These are phyloP conservation scores for Oasisia sp. DNA, from an alignment of 2,888 invertebrate species.

Conservation along the genomic window DNA sequence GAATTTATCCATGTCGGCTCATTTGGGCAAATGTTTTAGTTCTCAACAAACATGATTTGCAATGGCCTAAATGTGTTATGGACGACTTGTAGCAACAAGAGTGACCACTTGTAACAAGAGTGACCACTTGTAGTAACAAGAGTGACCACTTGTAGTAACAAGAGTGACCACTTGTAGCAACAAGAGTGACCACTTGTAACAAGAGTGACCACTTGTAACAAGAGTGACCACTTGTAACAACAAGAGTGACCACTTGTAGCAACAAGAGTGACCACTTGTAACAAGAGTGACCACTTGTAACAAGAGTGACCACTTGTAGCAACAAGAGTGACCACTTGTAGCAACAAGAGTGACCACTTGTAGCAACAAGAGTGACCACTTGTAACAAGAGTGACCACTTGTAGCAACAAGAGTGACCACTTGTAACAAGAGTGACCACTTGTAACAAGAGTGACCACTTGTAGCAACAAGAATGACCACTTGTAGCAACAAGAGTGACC, in stretches of 20 bases:
- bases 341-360: not conserved
- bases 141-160: constrained; percentile 74
- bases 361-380: constrained; percentile 63
- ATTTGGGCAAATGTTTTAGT: not conserved
- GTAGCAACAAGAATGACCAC: no score
- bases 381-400: constrained; percentile 69
- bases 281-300: constrained; percentile 73
- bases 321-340: not conserved
- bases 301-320: constrained; percentile 83
- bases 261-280: not conserved
- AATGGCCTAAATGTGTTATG: not conserved
- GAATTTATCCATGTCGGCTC: not conserved
- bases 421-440: no score
- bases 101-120: not conserved
- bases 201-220: constrained; percentile 76
- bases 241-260: not conserved
- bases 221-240: constrained; percentile 80
- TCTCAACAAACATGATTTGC: not conserved
- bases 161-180: not conserved
- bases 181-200: not conserved
- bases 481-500: no score
- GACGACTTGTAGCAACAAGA: no score
- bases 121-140: not conserved
- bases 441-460: no score
- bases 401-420: no score